Percentiles rank a stretch among this genome's conserved stretches.
phyloP scores from a whole-genome alignment of 1,140 invertebrate genomes.

The Tetranychus cinnabarinus region DNA sequence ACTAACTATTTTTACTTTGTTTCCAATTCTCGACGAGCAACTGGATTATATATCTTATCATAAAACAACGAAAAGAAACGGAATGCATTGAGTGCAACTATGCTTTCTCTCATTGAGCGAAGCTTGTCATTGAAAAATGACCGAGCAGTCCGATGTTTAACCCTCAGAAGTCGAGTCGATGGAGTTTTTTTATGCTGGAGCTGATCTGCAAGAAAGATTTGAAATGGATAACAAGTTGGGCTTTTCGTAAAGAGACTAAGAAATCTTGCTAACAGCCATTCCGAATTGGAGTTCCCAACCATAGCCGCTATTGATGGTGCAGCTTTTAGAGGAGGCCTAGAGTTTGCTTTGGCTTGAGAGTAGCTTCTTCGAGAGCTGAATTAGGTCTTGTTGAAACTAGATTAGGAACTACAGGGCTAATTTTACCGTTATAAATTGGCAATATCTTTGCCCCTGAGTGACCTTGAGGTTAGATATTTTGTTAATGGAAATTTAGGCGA shows the following conservation, averaged over 20 bases:
- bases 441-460: too few relatives aligned
- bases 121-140: constrained; percentile 22
- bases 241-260: constrained; percentile 55
- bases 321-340: constrained; percentile 64
- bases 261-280: constrained; percentile 82
- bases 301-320: constrained; percentile 63
- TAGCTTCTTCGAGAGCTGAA: background rate
- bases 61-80: constrained; percentile 20
- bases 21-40: too few relatives aligned
- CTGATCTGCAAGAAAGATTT: constrained; percentile 77
- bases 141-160: constrained; percentile 45
- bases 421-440: too few relatives aligned
- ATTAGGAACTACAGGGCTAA: constrained; percentile 38
- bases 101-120: background rate
- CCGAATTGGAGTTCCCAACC: constrained; percentile 62
- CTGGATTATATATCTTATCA: background rate
- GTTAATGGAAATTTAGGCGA: too few relatives aligned
- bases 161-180: constrained; percentile 66
- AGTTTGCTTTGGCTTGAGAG: constrained; percentile 58
- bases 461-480: too few relatives aligned
- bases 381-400: constrained; percentile 77
- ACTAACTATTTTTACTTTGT: too few relatives aligned
- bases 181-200: constrained; percentile 67
- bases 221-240: constrained; percentile 49
- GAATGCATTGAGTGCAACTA: constrained; percentile 23